phyloP scores from a whole-genome alignment of 2,113 vertebrate species.

The Takifugu flavidus region DNA sequence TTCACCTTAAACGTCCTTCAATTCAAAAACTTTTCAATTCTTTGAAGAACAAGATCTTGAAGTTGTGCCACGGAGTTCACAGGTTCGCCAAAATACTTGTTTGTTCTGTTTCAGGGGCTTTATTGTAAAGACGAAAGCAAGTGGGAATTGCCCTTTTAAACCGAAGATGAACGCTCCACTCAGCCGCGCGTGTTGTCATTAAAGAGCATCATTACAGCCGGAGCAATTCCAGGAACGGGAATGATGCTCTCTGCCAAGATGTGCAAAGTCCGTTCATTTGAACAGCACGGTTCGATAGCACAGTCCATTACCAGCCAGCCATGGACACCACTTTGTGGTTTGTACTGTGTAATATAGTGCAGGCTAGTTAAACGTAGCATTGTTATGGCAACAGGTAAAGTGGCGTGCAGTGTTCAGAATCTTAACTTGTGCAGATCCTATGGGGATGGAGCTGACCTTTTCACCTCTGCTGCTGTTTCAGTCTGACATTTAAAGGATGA shows the following conservation, averaged over 20 bases:
- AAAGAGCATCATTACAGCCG: neutral
- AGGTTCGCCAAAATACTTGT: too few relatives aligned
- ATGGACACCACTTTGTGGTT: neutral
- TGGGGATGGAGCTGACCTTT: too few relatives aligned
- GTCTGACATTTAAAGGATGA: too few relatives aligned
- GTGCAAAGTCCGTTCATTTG: neutral
- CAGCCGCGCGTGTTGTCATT: neutral
- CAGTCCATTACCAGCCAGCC: conserved; percentile 3
- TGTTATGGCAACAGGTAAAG: too few relatives aligned
- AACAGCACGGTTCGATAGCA: neutral
- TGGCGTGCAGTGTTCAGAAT: too few relatives aligned
- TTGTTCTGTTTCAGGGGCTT: neutral
- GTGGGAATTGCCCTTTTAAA: neutral
- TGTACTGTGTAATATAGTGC: neutral
- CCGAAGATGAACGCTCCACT: neutral
- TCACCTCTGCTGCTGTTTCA: too few relatives aligned
- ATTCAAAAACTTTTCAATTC: too few relatives aligned
- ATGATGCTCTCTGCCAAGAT: neutral
- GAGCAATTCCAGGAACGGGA: neutral
- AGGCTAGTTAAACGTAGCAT: too few relatives aligned
- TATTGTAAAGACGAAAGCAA: neutral
- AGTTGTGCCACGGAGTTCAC: too few relatives aligned
- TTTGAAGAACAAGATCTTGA: too few relatives aligned
- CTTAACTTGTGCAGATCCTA: too few relatives aligned
- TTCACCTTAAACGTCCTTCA: too few relatives aligned